A percentile compares a stretch with the other conserved stretches of the same genome.
Evolutionary conservation across 2,113 vertebrate genomes (phyloP).

Genomic region (Prionailurus viverrinus): DNA sequence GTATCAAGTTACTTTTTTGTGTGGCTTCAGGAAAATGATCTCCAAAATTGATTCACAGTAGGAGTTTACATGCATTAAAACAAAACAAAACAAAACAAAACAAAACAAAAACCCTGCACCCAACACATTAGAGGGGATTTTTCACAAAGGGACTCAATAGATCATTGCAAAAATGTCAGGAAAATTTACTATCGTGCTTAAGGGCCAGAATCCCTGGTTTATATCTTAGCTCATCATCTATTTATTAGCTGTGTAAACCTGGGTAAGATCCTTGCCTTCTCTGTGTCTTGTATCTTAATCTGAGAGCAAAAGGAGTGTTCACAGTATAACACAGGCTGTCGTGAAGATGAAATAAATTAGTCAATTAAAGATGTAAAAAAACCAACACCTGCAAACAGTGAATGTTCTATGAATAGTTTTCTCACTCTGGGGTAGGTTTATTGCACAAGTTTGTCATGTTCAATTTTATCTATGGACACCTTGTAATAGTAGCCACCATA

Average conservation of each 20-base stretch:
- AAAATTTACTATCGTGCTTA: background rate
- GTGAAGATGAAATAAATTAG: background rate
- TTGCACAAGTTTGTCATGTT: background rate
- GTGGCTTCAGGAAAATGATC: background rate
- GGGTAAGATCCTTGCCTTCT: background rate
- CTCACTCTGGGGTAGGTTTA: background rate
- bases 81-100: background rate
- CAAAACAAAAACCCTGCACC: background rate
- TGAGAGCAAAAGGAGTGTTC: background rate
- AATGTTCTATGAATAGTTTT: background rate
- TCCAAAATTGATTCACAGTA: background rate
- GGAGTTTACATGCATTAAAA: background rate
- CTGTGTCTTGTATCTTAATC: background rate
- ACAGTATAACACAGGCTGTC: background rate
- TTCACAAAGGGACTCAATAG: background rate
- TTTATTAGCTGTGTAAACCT: background rate
- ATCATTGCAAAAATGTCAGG: background rate
- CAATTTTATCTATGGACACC: background rate
- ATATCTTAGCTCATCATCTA: background rate
- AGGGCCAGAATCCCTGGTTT: background rate
- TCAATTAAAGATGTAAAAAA: background rate
- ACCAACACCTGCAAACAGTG: background rate
- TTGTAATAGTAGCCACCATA: background rate
- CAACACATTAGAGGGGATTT: background rate
- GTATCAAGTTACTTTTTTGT: background rate